Evolutionary conservation across 2,797 vertebrate species (phyloP).

Genomic region (Carduelis carduelis): DNA sequence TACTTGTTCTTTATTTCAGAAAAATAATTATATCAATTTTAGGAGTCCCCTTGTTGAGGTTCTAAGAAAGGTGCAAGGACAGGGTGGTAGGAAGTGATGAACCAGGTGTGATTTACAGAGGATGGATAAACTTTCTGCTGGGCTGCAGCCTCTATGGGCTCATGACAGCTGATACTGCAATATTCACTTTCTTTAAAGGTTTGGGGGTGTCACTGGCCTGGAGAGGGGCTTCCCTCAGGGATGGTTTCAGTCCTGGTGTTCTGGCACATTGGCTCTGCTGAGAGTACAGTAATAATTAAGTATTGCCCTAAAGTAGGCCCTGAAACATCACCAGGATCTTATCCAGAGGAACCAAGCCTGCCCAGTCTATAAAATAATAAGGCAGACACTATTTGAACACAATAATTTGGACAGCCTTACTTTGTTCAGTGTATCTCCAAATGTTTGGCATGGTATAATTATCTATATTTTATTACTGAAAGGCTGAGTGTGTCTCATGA

Average conservation of each 20-base stretch:
- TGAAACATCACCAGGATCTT: neutral
- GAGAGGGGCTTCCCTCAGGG: neutral
- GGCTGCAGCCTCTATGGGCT: neutral
- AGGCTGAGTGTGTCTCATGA: neutral
- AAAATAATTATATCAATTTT: neutral
- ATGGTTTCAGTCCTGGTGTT: neutral
- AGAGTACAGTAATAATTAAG: neutral
- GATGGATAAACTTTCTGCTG: neutral
- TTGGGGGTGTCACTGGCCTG: neutral
- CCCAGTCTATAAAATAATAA: neutral
- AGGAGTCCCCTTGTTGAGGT: neutral
- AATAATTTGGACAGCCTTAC: neutral
- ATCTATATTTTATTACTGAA: neutral
- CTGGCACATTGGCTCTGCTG: neutral
- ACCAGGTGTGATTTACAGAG: neutral
- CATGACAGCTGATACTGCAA: accelerated
- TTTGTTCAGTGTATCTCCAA: neutral
- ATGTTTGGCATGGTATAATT: neutral
- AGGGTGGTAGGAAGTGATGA: neutral
- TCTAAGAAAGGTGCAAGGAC: neutral
- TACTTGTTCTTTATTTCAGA: neutral
- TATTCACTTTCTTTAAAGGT: neutral
- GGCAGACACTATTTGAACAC: neutral
- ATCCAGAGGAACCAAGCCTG: neutral
- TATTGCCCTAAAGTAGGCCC: neutral